Percentiles rank a stretch among this genome's conserved stretches.
Conservation (phyloP, 2,797 vertebrate species). For the Leptodactylus fallax region DNA sequence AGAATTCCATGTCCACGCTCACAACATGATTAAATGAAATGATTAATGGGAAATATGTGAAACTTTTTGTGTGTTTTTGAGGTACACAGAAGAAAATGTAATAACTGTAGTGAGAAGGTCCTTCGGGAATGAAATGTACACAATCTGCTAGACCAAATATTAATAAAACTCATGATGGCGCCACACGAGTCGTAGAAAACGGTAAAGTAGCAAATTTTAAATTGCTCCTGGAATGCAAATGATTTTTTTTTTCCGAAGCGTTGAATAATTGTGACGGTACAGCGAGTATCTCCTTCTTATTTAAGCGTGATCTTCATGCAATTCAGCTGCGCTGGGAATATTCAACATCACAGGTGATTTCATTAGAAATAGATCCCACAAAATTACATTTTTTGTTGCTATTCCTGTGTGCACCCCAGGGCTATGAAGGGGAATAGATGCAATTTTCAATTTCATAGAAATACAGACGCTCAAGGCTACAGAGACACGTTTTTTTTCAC, state of each 20-base stretch:
- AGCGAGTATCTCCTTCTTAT: conserved; percentile 31
- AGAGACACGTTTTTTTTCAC: conserved; percentile 22
- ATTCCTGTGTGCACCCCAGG: conserved; percentile 61
- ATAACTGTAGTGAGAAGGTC: conserved; percentile 69
- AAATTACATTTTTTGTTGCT: conserved; percentile 70
- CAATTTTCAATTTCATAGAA: conserved; percentile 61
- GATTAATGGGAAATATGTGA: conserved; percentile 61
- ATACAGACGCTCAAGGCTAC: conserved; percentile 43
- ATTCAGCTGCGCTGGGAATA: conserved; percentile 65
- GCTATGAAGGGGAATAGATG: conserved; percentile 66
- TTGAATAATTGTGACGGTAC: conserved; percentile 38
- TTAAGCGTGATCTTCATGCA: conserved; percentile 47
- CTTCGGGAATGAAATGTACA: conserved; percentile 51
- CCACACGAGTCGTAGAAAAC: conserved; percentile 63
- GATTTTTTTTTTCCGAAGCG: conserved; percentile 28
- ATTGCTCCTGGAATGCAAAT: conserved; percentile 22
- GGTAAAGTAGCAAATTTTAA: conserved; percentile 36
- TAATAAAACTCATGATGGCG: conserved; percentile 67
- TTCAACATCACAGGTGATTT: conserved; percentile 61
- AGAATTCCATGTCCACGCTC: too few relatives aligned
- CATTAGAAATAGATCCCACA: conserved; percentile 67
- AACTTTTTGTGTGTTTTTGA: conserved; percentile 57
- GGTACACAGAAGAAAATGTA: conserved; percentile 68
- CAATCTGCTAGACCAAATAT: conserved; percentile 54
- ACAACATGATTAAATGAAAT: conserved; percentile 65